Percentiles rank a stretch among this genome's conserved stretches.
phyloP scores from a whole-genome alignment of 2,113 vertebrate genomes.

The Apodemus sylvaticus region DNA sequence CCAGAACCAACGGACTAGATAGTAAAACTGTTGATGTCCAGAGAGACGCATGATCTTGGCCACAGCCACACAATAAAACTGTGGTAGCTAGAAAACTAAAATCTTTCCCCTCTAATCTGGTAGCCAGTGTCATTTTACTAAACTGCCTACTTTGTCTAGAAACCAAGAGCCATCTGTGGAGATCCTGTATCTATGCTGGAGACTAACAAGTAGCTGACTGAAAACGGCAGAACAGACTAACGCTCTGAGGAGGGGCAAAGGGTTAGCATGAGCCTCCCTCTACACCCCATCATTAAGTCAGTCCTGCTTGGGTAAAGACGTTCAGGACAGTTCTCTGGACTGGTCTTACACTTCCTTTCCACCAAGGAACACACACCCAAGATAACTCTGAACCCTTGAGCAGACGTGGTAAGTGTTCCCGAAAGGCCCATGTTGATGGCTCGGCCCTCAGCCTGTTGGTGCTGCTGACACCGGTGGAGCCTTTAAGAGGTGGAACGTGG shows the following conservation, averaged over 20 bases:
- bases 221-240: neutral
- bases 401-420: neutral
- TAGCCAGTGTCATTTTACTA: neutral
- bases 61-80: neutral
- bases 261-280: neutral
- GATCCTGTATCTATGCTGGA: neutral
- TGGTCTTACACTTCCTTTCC: neutral
- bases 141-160: neutral
- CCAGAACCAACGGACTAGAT: neutral
- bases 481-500: neutral
- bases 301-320: neutral
- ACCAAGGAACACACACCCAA: neutral
- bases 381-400: neutral
- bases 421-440: neutral
- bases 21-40: neutral
- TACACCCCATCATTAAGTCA: fast-evolving
- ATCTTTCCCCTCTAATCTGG: neutral
- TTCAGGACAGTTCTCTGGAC: neutral
- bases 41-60: neutral
- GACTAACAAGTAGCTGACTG: neutral
- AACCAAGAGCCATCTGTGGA: neutral
- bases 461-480: no score
- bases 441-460: no score
- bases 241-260: neutral
- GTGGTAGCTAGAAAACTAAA: neutral